Base-by-base conservation (phyloP, 1,140 invertebrate species). In the Tetranychus urticae region DNA sequence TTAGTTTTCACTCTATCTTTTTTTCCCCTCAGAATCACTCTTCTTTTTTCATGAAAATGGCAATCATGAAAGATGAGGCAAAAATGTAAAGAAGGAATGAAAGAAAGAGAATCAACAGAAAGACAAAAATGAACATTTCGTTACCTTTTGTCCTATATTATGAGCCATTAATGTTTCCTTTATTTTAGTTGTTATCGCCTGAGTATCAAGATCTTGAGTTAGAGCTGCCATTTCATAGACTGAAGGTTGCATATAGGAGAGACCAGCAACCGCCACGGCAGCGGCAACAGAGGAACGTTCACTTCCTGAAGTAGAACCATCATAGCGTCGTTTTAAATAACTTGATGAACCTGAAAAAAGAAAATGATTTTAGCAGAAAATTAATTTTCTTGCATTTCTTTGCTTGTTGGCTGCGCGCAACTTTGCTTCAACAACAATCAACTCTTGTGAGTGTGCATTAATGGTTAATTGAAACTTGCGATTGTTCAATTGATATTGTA, bases 221-320 rank as follows among this genome's bases (percentile, higher is more conserved):
- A 96, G 77, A 3, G 91, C 90, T 3, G 90, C 89, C 83, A 96
- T 91, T 73, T 96, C 91, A 71, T 92, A 93, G 1, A 92, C 87
- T 65, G 71, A 72, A 81, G 85, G 66, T 31, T 69, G 66, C 7
- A 67, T 62, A 58, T 67, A 66, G 6, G 58, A 48, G 3, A 52
- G 12, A 52, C 50, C 31, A n/a, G 13, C 39, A 42, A 10, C 13
- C 7, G n/a, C 23, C 13, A n/a, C 13, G 8, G n/a, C 39, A 42
- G 39, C 13, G 31, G n/a, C 23, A n/a, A n/a, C 13, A n/a, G n/a
- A n/a, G 23, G 50, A 52, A 8, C 31, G 31, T 13, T 36, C 55
- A 8, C 33, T n/a, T 6, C 14, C 55, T 52, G 23, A n/a, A 8
- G 39, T 42, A 6, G 39, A 6, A 42, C 39, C 39, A 42, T 42